Evolutionary conservation across 2,113 vertebrate species (phyloP), one percentile per base, ranked within the genome.

Genomic region (Ranitomeya imitator): DNA sequence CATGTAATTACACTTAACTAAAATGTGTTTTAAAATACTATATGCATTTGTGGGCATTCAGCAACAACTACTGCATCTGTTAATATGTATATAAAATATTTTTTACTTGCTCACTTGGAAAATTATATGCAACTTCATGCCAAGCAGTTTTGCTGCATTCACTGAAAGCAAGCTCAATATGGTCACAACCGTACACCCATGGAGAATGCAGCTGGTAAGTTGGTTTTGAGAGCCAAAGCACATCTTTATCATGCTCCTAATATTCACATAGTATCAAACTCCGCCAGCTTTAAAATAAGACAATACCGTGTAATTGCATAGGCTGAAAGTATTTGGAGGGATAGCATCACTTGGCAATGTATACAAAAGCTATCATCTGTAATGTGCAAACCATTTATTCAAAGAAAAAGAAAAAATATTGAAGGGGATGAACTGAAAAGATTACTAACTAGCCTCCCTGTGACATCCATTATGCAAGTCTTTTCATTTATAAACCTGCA

Each of bases 121-220:
- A 23, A 85, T 51, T n/a, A 10, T 23, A 18, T 85, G 60, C 65
- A 78, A 23, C 57, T 86, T 86, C 12, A 74, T 60, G 71, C 69
- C 57, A 52, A 87, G 61, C 23, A 67, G 80, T 83, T 88, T 83
- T 84, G 15, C n/a, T 65, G 73, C 71, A 83, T 77, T 84, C 87
- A 88, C 51, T 31, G 13, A 84, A 71, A n/a, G 82, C 51, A 79
- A 88, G 4, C 55, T 74, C 82, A 85, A 79, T 89, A 89, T 89
- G 61, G 73, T 51, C 65, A 11, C 15, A 83, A 69, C 59, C 78
- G 74, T 77, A 45, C 23, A 37, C 69, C 87, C 87, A 89, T 55
- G 51, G 60, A 79, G 87, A 85, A 55, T 89, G 87, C 87, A 89
- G 82, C 87, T 89, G 87, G 60, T 26, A 89, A 83, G 74, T 79